Evolutionary conservation across 2,797 vertebrate genomes (phyloP).

Genomic region (Gadopsis bispinosus): DNA sequence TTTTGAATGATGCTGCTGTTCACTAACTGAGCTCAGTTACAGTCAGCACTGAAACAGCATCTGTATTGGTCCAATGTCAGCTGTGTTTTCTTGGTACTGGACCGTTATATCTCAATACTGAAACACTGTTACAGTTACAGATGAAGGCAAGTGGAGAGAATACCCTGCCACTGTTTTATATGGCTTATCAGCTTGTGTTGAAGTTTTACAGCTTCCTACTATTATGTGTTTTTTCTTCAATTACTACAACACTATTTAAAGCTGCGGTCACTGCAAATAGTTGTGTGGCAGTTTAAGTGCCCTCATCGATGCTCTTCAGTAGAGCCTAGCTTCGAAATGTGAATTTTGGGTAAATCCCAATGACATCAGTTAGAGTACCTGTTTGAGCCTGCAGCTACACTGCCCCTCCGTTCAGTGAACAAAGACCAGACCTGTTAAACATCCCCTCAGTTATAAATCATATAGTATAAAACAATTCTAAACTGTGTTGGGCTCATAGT

Average conservation of each 20-base stretch:
- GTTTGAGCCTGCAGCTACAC: constrained; percentile 7
- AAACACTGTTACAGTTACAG: neutral
- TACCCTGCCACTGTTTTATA: constrained; percentile 50
- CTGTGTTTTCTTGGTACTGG: neutral
- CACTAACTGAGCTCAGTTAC: neutral
- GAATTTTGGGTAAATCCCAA: constrained; percentile 30
- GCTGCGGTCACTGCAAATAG: constrained; percentile 16
- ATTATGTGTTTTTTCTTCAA: neutral
- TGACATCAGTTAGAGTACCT: constrained; percentile 46
- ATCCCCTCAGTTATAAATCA: constrained; percentile 6
- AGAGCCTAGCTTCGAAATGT: neutral
- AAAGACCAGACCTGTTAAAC: neutral
- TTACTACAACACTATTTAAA: neutral
- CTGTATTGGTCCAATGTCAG: neutral
- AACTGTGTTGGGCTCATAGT: constrained; percentile 47
- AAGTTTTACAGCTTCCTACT: neutral
- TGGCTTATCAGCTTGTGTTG: constrained; percentile 55
- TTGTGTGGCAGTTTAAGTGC: constrained; percentile 19
- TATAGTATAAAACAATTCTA: constrained; percentile 13
- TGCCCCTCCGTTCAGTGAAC: neutral
- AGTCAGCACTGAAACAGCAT: neutral
- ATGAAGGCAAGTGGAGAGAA: constrained; percentile 54
- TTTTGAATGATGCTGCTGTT: constrained; percentile 3
- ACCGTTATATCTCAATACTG: neutral
- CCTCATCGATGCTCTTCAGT: constrained; percentile 1